Percentiles rank a stretch among this genome's conserved stretches.
phyloP scores from a whole-genome alignment of 1,140 invertebrate genomes.

The Drosophila busckii region DNA sequence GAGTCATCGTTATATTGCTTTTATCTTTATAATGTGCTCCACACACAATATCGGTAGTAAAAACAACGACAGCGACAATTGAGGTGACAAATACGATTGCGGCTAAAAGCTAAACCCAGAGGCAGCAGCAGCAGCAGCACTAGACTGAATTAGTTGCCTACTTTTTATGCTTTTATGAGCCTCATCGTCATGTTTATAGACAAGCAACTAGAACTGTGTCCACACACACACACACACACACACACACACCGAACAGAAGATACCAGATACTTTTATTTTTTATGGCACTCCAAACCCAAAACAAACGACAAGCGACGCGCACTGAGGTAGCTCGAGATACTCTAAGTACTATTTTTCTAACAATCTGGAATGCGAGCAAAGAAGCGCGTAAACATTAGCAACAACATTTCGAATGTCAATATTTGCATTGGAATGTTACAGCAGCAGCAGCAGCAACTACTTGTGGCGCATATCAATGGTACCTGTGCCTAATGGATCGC shows the following conservation, averaged over 20 bases:
- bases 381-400: conserved; percentile 41
- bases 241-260: too few relatives aligned
- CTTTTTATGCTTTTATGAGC: conserved; percentile 36
- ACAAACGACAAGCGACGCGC: conserved; percentile 46
- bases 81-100: conserved; percentile 56
- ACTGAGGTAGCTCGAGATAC: conserved; percentile 52
- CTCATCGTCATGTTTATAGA: conserved; percentile 25
- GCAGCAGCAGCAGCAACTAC: conserved; percentile 28
- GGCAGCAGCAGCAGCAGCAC: conserved; percentile 31
- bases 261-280: conserved; percentile 41
- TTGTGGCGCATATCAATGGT: conserved; percentile 38
- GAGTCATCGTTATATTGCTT: conserved; percentile 29
- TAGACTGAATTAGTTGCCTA: conserved; percentile 34
- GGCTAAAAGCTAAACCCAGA: conserved; percentile 19
- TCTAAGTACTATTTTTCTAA: conserved; percentile 44
- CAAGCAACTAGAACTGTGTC: conserved; percentile 1
- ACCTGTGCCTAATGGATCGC: conserved; percentile 24
- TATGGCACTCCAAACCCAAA: conserved; percentile 63
- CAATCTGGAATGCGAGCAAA: conserved; percentile 21
- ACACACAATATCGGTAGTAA: conserved; percentile 73
- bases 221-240: too few relatives aligned
- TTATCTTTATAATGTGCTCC: conserved; percentile 74
- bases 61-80: conserved; percentile 53
- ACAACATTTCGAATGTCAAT: conserved; percentile 57
- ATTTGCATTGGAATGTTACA: conserved; percentile 61